Conservation (phyloP, 2,113 vertebrate species). For the Hippocampus barbouri region DNA sequence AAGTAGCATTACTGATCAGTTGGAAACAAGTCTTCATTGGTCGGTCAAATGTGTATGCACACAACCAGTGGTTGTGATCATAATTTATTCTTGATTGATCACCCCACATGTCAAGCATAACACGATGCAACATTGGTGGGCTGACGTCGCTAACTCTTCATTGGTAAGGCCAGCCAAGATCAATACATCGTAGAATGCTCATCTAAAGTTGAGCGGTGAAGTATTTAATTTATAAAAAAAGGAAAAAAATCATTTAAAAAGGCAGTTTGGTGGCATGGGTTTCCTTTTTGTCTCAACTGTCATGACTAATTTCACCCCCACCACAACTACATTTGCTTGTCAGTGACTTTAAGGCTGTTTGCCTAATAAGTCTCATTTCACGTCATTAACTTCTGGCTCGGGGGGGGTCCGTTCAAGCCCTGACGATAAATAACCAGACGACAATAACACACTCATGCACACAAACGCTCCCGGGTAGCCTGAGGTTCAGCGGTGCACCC, state of each 20-base stretch:
- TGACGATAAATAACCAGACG: constrained; percentile 68
- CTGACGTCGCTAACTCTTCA: too few species aligned
- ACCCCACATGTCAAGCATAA: too few species aligned
- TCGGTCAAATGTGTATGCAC: too few species aligned
- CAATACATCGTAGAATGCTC: too few species aligned
- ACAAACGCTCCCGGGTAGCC: constrained; percentile 33
- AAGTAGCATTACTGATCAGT: too few species aligned
- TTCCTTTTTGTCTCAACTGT: constrained; percentile 28
- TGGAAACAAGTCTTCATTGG: too few species aligned
- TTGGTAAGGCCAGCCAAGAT: too few species aligned
- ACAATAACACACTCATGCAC: constrained; percentile 32
- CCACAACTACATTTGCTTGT: constrained; percentile 56
- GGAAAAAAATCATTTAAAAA: not conserved
- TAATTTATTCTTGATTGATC: too few species aligned
- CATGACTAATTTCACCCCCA: constrained; percentile 50
- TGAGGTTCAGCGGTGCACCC: constrained; percentile 38
- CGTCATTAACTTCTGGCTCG: constrained; percentile 76
- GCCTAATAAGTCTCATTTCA: constrained; percentile 78
- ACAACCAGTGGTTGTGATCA: too few species aligned
- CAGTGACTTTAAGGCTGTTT: constrained; percentile 71
- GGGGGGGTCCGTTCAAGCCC: constrained; percentile 65
- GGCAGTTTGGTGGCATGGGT: constrained; percentile 4
- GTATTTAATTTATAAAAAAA: not conserved
- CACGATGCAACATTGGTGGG: too few species aligned
- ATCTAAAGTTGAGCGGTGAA: too few species aligned